Conservation (phyloP, 2,888 invertebrate species). For the Chalcosyrphus nemorum region DNA sequence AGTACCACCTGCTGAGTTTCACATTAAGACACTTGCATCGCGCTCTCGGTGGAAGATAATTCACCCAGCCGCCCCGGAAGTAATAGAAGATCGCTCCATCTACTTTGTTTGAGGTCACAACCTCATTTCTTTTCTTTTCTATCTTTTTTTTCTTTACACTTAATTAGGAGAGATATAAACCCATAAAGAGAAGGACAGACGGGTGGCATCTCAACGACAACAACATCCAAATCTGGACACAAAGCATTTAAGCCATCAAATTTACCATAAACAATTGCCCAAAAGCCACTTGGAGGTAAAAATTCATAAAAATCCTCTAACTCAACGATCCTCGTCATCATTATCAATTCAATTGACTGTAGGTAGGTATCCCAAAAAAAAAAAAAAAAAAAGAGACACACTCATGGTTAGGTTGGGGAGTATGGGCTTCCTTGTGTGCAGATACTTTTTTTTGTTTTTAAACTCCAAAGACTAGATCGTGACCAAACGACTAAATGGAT, state of each 20-base stretch:
- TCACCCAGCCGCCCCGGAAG: slow-evolving; percentile 54
- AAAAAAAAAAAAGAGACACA: slow-evolving; percentile 69
- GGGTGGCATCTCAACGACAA: neutral
- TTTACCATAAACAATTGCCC: slow-evolving; percentile 72
- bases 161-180: slow-evolving; percentile 61
- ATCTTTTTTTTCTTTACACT: too few species aligned
- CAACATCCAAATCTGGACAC: slow-evolving; percentile 61
- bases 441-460: slow-evolving; percentile 23
- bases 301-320: slow-evolving; percentile 72
- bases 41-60: slow-evolving; percentile 30
- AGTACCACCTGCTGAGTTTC: slow-evolving; percentile 59
- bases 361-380: slow-evolving; percentile 35
- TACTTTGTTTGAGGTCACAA: slow-evolving; percentile 47
- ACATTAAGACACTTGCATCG: slow-evolving; percentile 29
- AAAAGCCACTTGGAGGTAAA: slow-evolving; percentile 68
- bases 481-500: slow-evolving; percentile 82
- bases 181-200: slow-evolving; percentile 18
- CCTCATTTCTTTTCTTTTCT: slow-evolving; percentile 68
- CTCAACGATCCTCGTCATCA: slow-evolving; percentile 67
- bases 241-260: slow-evolving; percentile 71
- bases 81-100: slow-evolving; percentile 20
- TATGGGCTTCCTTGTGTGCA: slow-evolving; percentile 58
- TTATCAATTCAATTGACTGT: slow-evolving; percentile 72
- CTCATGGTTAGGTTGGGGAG: slow-evolving; percentile 47
- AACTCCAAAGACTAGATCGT: slow-evolving; percentile 78